A percentile compares a stretch with the other conserved stretches of the same genome.
Conservation (phyloP, 2,797 vertebrate species). For the Pagetopsis macropterus region DNA sequence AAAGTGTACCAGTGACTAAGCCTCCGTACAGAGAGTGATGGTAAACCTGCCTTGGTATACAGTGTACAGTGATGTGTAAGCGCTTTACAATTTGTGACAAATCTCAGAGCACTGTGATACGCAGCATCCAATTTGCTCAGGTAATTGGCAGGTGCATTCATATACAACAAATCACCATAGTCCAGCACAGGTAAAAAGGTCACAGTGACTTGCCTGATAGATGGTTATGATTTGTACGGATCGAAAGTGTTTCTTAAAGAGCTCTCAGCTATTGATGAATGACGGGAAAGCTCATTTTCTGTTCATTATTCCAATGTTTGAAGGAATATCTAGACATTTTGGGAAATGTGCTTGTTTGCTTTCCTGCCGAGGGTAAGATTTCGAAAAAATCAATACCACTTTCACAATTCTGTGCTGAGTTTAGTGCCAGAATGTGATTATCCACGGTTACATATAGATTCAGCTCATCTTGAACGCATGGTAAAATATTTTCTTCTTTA, state of each 20-base stretch:
- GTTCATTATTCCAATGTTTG: neutral
- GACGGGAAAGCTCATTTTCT: neutral
- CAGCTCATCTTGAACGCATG: neutral
- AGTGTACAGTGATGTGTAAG: too few species aligned
- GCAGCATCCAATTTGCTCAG: too few species aligned
- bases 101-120: too few species aligned
- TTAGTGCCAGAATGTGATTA: too few species aligned
- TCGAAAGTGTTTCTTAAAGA: conserved; percentile 11
- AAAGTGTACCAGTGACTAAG: too few species aligned
- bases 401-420: neutral
- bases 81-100: too few species aligned
- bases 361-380: neutral
- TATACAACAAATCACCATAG: too few species aligned
- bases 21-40: too few species aligned
- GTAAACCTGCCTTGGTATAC: too few species aligned
- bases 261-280: neutral
- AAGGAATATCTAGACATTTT: neutral
- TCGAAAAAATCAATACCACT: neutral
- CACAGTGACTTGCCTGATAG: neutral
- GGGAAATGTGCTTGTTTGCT: neutral
- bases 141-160: too few species aligned
- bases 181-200: too few species aligned
- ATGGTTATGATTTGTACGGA: neutral
- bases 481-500: neutral
- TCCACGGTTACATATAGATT: neutral